These are phyloP conservation scores for Hypomecis atomaria DNA, from an alignment of 2,888 invertebrate species.

Conservation along the genomic window DNA sequence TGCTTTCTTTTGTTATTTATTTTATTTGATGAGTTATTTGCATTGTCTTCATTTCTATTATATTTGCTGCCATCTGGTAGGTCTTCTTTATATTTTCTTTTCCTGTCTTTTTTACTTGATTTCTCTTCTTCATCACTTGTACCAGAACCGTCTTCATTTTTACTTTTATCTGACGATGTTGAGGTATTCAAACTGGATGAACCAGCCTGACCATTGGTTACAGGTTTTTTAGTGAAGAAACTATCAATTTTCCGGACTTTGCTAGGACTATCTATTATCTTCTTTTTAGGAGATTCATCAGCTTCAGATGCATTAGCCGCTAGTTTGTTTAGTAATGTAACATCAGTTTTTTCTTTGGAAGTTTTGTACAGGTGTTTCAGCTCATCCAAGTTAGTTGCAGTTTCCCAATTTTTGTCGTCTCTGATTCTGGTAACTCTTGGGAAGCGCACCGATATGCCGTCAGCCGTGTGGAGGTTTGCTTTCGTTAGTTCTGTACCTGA, in stretches of 20 bases:
- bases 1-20: conserved; percentile 5
- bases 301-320: conserved; percentile 60
- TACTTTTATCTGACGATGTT: conserved; percentile 26
- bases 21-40: background rate
- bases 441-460: conserved; percentile 97
- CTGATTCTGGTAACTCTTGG: conserved; percentile 94
- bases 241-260: conserved; percentile 44
- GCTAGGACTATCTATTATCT: conserved; percentile 58
- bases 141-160: conserved; percentile 22
- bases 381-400: conserved; percentile 92
- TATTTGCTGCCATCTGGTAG: background rate
- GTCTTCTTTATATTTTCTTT: conserved; percentile 16
- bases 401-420: conserved; percentile 92
- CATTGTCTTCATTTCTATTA: background rate
- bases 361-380: conserved; percentile 87
- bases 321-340: conserved; percentile 81
- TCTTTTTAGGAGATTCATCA: conserved; percentile 59
- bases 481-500: conserved; percentile 90
- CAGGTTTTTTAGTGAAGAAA: conserved; percentile 29
- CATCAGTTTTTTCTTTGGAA: conserved; percentile 87
- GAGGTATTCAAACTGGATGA: conserved; percentile 3
- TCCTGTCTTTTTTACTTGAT: conserved; percentile 32
- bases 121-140: conserved; percentile 8
- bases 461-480: conserved; percentile 94
- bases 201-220: background rate